Evolutionary conservation across 2,888 invertebrate species (phyloP).

Genomic region (Temnothorax rugatulus): DNA sequence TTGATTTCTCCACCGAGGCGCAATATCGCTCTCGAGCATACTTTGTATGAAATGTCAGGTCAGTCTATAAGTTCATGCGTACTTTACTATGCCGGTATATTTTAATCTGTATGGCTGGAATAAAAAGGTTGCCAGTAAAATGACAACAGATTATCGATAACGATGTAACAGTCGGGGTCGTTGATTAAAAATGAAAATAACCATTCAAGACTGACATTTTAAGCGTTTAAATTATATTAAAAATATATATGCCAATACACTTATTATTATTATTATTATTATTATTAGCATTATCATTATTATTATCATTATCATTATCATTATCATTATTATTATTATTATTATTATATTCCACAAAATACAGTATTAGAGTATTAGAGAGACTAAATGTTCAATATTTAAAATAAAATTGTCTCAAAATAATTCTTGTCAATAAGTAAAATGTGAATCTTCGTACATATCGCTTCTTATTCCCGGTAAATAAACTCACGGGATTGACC

Average conservation of each 20-base stretch:
- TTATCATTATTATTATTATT: not conserved
- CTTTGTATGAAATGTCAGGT: conserved; percentile 28
- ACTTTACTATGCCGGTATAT: conserved; percentile 6
- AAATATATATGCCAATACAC: not conserved
- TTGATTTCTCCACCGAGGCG: conserved; percentile 12
- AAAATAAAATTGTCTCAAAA: conserved; percentile 12
- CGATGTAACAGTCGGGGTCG: not conserved
- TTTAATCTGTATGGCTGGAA: not conserved
- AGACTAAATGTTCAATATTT: not conserved
- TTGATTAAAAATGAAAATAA: conserved; percentile 29
- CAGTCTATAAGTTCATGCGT: conserved; percentile 1
- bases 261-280: not conserved
- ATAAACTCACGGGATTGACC: not conserved
- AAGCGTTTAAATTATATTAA: not conserved
- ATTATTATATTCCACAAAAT: not conserved
- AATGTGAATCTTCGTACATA: not conserved
- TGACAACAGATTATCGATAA: conserved; percentile 15
- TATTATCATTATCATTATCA: not conserved
- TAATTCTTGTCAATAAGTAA: not conserved
- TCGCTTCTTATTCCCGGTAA: conserved; percentile 7
- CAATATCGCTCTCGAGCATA: conserved; percentile 23
- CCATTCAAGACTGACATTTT: not conserved
- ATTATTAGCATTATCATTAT: no score
- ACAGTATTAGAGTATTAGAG: not conserved
- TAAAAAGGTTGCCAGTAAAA: not conserved